These are phyloP conservation scores for Drosophila pseudotalamancana DNA, from an alignment of 2,888 invertebrate genomes.

Conservation along the genomic window DNA sequence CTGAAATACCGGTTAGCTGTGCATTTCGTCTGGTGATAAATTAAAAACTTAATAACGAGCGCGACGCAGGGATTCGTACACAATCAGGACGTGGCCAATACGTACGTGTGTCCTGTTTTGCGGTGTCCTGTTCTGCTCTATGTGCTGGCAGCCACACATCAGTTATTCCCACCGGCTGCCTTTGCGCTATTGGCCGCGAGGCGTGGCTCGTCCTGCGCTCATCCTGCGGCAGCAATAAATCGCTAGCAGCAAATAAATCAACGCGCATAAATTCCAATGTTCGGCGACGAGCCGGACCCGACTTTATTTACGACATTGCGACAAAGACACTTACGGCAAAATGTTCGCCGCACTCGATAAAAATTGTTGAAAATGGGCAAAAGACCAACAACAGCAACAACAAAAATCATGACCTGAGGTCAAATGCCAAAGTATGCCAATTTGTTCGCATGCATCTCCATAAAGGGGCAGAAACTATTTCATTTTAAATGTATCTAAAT, in stretches of 20 bases:
- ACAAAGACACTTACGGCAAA: conserved; percentile 74
- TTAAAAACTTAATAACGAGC: conserved; percentile 82
- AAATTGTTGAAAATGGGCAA: conserved; percentile 10
- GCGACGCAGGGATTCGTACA: conserved; percentile 63
- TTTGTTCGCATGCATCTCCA: conserved; percentile 22
- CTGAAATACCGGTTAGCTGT: conserved; percentile 18
- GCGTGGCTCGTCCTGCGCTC: conserved; percentile 41
- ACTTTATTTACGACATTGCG: conserved; percentile 80
- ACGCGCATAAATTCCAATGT: conserved; percentile 82
- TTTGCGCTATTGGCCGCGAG: conserved; percentile 4
- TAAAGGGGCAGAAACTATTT: background rate
- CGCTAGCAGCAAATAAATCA: conserved; percentile 83
- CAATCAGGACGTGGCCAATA: conserved; percentile 81
- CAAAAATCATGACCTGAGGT: conserved; percentile 5
- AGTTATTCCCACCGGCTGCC: conserved; percentile 39
- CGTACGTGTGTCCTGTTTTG: conserved; percentile 47
- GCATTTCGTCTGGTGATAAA: conserved; percentile 78
- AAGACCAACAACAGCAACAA: background rate
- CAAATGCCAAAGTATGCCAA: conserved; percentile 14
- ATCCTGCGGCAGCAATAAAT: conserved; percentile 82
- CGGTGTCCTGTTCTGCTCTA: background rate
- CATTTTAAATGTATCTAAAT: background rate
- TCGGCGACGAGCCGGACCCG: conserved; percentile 71
- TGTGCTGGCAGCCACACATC: conserved; percentile 52
- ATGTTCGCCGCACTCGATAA: conserved; percentile 48